These are phyloP conservation scores for Erpornis zantholeuca DNA, from an alignment of 2,113 vertebrate genomes.

Conservation along the genomic window DNA sequence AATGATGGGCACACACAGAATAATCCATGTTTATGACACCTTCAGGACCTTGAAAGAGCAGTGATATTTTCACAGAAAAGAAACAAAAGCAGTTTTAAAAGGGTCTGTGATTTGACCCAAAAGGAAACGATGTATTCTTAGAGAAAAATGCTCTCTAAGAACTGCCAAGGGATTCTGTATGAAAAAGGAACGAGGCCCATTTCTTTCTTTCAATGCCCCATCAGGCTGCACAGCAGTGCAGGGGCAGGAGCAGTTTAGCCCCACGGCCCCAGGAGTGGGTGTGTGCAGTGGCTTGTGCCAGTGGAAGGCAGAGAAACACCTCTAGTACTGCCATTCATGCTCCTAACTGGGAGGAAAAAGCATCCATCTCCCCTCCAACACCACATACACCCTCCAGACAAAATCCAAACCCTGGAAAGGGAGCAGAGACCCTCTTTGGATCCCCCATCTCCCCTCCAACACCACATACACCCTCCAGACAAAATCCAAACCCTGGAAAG, in stretches of 20 bases:
- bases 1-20: not conserved
- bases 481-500: not conserved
- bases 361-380: not conserved
- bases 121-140: not conserved
- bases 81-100: not conserved
- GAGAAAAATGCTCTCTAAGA: not conserved
- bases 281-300: not conserved
- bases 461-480: not conserved
- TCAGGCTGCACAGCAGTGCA: too few relatives aligned
- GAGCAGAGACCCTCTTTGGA: not conserved
- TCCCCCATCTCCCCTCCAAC: not conserved
- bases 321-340: accelerated
- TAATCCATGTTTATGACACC: not conserved
- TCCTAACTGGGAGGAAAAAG: not conserved
- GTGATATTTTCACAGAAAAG: not conserved
- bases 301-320: not conserved
- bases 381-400: not conserved
- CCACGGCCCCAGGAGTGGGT: accelerated
- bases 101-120: not conserved
- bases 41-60: not conserved
- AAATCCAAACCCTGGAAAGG: not conserved
- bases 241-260: not conserved
- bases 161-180: not conserved
- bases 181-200: not conserved
- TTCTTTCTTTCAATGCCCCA: not conserved